Evolutionary conservation across 2,888 invertebrate species (phyloP), one percentile per base, ranked within the genome.

Genomic region (Lepidocyrtinus sp.): DNA sequence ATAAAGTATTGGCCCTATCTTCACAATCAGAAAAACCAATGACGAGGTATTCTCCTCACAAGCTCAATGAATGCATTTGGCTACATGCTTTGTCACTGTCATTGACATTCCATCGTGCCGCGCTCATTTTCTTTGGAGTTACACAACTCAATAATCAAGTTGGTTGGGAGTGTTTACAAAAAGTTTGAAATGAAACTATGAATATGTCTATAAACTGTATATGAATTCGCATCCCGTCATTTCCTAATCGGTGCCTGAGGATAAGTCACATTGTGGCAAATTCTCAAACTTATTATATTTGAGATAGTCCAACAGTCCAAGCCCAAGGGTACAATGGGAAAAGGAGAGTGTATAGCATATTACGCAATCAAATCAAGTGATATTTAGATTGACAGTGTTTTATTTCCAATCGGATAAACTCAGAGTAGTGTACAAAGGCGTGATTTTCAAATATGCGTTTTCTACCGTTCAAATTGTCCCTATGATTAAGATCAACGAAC

Each of bases 41-140:
- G 36, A 36, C 36, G 12, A 55, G 7, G 55, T 55, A 55, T n/a
- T 55, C n/a, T n/a, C 3, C 9, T 12, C 55, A 55, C 2, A 55
- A 55, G 55, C 3, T 55, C 55, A 55, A n/a, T 55, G 22, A 50
- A 69, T 65, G 65, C n/a, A n/a, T n/a, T n/a, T n/a, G n/a, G n/a
- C n/a, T n/a, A 3, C 45, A 26, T 22, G 22, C 12, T n/a, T 15
- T 17, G 5, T n/a, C n/a, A n/a, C 46, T 62, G 72, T 72, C 72
- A 72, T 72, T 72, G 63, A 63, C 72, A 72, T 72, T 72, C 72
- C 72, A 2, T 72, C 36, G 72, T 55, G 59, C n/a, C 55, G 62
- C 63, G 36, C n/a, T 50, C 15, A 64, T 26, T 71, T 59, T 69
- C 7, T 17, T 12, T n/a, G 55, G n/a, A 55, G 61, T 71, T 71